Evolutionary conservation across 2,113 vertebrate species (phyloP), one percentile per base, ranked within the genome.

Genomic region (Corythornis vintsioides): DNA sequence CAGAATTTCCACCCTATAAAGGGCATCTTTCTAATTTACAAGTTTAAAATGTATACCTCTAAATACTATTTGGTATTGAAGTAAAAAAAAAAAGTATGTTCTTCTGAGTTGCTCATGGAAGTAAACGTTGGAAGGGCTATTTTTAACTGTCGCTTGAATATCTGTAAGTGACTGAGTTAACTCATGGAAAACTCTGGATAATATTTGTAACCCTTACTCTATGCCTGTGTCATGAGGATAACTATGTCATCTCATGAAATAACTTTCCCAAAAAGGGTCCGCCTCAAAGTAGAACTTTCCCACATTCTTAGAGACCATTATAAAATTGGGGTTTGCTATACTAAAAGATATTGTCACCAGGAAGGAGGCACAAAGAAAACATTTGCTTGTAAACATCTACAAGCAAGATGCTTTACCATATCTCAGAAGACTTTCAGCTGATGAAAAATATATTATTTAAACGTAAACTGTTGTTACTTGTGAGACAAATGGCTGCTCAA

Each of bases 11-110:
- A 80, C 64, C 24, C 72, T 43, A 69, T 4, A 76, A 53, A 96
- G 86, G 82, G 90, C 70, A 93, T 91, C 70, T 89, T 94, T 95
- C 95, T 96, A 89, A 74, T 69, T 80, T 40, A 81, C 69, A 92
- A 38, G 38, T 38, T 38, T 38, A 38, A 10, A 38, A 38, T 10
- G 38, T 38, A 4, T 38, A 38, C 74, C 84, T 93, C 18, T 75
- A 77, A 77, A 52, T 48, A 59, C 31, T 69, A 47, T 55, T 96
- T 95, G 63, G 88, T 97, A 95, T 92, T 96, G 94, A 73, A 81
- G 60, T 38, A 38, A 78, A 93, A 80, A 78, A 93, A 80, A 81
- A 10, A 18, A 38, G 3, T 61, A 53, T 55, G 19, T 42, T 76
- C 29, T 83, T 78, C 48, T 72, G 85, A 83, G 31, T 65, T 42